Base-by-base conservation (phyloP, 64 coral and sea anemone genomes). In the Platygyra sinensis region DNA sequence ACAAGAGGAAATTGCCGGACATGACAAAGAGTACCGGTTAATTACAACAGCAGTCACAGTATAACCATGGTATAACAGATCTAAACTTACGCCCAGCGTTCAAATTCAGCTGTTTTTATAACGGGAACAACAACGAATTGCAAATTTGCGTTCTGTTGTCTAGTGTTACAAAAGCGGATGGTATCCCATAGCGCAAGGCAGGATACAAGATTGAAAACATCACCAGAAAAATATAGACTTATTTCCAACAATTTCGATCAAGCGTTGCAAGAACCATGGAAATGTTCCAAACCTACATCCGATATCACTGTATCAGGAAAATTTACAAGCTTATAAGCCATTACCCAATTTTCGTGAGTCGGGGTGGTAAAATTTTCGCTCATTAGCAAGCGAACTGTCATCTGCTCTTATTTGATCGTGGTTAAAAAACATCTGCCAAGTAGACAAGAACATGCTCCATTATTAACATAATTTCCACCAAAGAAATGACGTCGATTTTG, bases 241-340 rank as follows among this genome's bases (percentile, higher is more conserved):
- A 18, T 49, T 85, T 72, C 36, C 10, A 85, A 33, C 38, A 50
- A 38, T 83, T 51, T 24, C 65, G 16, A 71, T 52, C 5, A 25
- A 85, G 81, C 62, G 13, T 51, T 52, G 39, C 59, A 67, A 18
- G 1, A 14, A 28, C n/a, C 29, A 42, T 27, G 22, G 14, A 49
- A 85, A 52, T 65, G 7, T 7, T 16, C 65, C 30, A 31, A 80
- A 80, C 61, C 59, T 28, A 50, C 36, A 49, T 52, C 39, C 33
- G 36, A 49, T 85, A 13, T 25, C 50, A 46, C 51, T 64, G 24
- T 24, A 71, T 71, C 15, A 52, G 80, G 24, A 83, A 67, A 83
- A 83, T 83, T 83, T 83, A 83, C 80, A 49, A 83, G 19, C 81
- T 38, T 83, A 83, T 60, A 49, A 83, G 19, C 81, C 63, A 85